Conservation (phyloP, 2,113 vertebrate species). For the Eleginops maclovinus region DNA sequence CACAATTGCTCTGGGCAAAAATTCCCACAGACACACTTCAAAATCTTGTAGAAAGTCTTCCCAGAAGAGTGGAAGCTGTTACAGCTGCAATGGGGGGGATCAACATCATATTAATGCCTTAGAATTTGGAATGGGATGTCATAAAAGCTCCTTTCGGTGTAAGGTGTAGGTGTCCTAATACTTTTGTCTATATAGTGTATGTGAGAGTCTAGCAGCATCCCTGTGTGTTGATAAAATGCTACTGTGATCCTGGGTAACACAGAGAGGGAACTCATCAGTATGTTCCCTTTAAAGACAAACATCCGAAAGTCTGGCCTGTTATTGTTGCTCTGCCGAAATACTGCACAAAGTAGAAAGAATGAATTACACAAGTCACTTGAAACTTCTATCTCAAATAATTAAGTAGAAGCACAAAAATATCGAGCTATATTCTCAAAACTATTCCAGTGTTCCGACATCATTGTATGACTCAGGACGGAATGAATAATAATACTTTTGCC, state of each 20-base stretch:
- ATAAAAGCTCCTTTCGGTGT: no score
- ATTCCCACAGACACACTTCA: no score
- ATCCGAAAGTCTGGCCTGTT: constrained; percentile 9
- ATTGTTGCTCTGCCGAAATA: constrained; percentile 15
- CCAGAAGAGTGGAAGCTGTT: no score
- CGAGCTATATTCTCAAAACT: constrained; percentile 6
- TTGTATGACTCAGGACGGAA: constrained; percentile 28
- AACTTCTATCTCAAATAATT: not conserved
- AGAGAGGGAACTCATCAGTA: constrained; percentile 19
- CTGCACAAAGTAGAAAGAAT: constrained; percentile 4
- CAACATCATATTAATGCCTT: no score
- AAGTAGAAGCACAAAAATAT: not conserved
- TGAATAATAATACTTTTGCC: constrained; percentile 31
- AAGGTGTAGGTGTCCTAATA: no score
- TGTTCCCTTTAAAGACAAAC: constrained; percentile 7
- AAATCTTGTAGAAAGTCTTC: no score
- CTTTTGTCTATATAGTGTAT: no score
- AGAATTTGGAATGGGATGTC: no score
- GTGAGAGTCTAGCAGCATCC: constrained; percentile 17
- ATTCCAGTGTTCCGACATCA: constrained; percentile 18
- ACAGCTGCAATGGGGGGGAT: no score
- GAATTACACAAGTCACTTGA: not conserved
- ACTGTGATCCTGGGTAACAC: constrained; percentile 2
- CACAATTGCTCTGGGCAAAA: no score
- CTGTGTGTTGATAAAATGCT: constrained; percentile 35